Conservation (phyloP, 2,888 invertebrate genomes). For the Leptinotarsa peninsularis region DNA sequence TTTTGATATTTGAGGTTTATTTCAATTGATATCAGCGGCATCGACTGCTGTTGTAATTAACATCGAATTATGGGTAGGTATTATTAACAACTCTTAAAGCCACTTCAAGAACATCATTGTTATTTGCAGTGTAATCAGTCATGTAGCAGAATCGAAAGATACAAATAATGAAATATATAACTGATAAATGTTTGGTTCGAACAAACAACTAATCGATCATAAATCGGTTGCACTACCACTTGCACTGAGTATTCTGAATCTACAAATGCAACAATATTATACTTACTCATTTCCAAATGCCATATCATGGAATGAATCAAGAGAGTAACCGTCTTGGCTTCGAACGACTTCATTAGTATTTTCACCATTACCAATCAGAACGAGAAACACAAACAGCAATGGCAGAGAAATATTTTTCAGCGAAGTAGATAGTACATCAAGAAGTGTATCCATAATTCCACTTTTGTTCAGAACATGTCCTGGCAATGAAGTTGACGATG, state of each 20-base stretch:
- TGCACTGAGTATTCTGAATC: too few relatives aligned
- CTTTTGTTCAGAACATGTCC: background rate
- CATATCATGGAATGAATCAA: slow-evolving; percentile 54
- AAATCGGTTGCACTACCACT: too few relatives aligned
- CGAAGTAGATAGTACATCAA: background rate
- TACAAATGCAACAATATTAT: background rate
- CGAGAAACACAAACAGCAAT: background rate
- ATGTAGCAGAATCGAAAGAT: too few relatives aligned
- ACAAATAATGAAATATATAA: too few relatives aligned
- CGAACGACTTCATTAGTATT: background rate
- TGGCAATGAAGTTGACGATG: background rate
- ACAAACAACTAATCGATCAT: too few relatives aligned
- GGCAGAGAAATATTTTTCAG: background rate
- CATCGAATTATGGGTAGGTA: too few relatives aligned
- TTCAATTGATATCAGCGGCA: too few relatives aligned
- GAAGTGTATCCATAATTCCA: background rate
- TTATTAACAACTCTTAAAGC: too few relatives aligned
- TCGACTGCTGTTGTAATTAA: too few relatives aligned
- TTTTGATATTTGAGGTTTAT: too few relatives aligned
- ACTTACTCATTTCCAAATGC: slow-evolving; percentile 53
- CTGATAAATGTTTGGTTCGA: too few relatives aligned
- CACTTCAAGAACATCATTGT: background rate
- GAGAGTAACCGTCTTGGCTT: slow-evolving; percentile 54
- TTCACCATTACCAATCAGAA: background rate
- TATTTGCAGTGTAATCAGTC: too few relatives aligned